Conservation (phyloP, 2,888 invertebrate genomes). For the Allacma fusca region DNA sequence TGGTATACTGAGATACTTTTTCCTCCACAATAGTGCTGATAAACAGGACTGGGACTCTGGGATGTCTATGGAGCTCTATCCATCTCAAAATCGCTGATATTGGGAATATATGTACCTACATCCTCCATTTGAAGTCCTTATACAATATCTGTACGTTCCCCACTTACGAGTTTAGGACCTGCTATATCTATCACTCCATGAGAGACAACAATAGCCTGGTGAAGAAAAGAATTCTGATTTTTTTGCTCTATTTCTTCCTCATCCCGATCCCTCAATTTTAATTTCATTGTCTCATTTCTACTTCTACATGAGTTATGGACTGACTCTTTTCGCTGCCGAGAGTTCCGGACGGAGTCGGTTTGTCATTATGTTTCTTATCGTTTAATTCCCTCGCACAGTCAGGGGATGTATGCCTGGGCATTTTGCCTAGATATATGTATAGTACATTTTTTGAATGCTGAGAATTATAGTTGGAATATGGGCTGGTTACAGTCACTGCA, state of each 20-base stretch:
- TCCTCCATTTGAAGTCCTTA: too few relatives aligned
- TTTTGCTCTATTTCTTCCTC: constrained; percentile 56
- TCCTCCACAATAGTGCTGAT: not conserved
- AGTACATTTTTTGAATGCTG: too few relatives aligned
- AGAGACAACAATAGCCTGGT: constrained; percentile 14
- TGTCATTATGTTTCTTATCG: not conserved
- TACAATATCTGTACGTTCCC: too few relatives aligned
- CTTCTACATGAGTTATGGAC: constrained; percentile 29
- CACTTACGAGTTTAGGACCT: not conserved
- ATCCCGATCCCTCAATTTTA: constrained; percentile 50
- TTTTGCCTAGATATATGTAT: too few relatives aligned
- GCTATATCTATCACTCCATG: too few relatives aligned
- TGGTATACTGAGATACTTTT: not conserved
- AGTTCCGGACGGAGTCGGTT: too few relatives aligned
- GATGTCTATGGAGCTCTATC: not conserved
- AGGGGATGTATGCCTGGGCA: not conserved
- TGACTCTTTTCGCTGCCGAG: not conserved
- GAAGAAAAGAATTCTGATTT: constrained; percentile 32
- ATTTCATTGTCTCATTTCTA: constrained; percentile 59
- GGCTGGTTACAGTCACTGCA: too few relatives aligned
- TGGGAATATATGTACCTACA: not conserved
- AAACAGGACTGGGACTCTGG: not conserved
- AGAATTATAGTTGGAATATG: too few relatives aligned
- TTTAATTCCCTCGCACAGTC: not conserved
- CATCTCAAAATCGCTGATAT: too few relatives aligned